Evolutionary conservation across 2,113 vertebrate genomes (phyloP).

Genomic region (Macrotis lagotis): DNA sequence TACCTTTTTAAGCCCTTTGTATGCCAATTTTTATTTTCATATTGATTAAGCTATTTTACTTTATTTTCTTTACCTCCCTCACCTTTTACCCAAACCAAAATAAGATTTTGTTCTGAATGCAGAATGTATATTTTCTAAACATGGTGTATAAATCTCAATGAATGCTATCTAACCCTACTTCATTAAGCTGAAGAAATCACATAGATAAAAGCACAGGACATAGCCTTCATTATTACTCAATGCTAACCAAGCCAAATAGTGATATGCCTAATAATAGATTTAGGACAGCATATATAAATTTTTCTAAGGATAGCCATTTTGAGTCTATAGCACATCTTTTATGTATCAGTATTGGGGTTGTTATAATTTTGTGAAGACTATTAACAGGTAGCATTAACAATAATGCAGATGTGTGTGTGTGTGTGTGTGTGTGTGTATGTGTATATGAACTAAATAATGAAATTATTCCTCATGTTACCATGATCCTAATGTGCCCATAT

Average conservation of each 20-base stretch:
- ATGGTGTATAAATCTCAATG: conserved; percentile 84
- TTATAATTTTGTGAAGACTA: conserved; percentile 8
- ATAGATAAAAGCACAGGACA: conserved; percentile 72
- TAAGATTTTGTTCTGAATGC: conserved; percentile 63
- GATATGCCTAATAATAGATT: conserved; percentile 62
- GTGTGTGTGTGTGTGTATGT: not conserved
- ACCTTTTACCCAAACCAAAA: conserved; percentile 17
- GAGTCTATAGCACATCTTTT: conserved; percentile 43
- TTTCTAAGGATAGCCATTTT: not conserved
- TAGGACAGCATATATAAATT: conserved; percentile 68
- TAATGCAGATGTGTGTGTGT: not conserved
- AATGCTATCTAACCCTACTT: conserved; percentile 81
- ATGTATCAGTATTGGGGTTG: conserved; percentile 4
- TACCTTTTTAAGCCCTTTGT: conserved; percentile 80
- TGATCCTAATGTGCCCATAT: conserved; percentile 25
- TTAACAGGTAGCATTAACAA: conserved; percentile 3
- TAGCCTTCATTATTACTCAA: conserved; percentile 53
- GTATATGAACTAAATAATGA: conserved; percentile 53
- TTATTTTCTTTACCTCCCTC: conserved; percentile 36
- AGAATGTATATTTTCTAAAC: conserved; percentile 70
- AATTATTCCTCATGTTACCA: not conserved
- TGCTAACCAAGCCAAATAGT: conserved; percentile 8
- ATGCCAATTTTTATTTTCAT: conserved; percentile 88
- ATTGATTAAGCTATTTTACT: conserved; percentile 68
- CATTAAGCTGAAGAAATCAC: conserved; percentile 5